Conservation (phyloP, 2,797 vertebrate species). For the Telmatherina bonti region DNA sequence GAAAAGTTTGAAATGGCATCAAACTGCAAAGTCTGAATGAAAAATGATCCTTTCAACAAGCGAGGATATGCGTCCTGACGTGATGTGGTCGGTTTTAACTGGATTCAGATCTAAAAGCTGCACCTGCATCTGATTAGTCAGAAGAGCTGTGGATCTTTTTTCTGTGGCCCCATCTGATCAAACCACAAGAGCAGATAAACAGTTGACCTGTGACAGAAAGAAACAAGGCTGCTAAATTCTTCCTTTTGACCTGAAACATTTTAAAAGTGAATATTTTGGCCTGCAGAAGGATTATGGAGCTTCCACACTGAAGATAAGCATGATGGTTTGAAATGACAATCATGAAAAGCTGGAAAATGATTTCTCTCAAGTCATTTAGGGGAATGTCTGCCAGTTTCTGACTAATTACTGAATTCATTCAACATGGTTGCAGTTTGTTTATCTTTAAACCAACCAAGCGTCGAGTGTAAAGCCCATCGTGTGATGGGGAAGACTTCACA, state of each 20-base stretch:
- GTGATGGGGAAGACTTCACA: neutral
- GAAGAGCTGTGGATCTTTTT: too few relatives aligned
- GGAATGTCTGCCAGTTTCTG: slow-evolving; percentile 7
- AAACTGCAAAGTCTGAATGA: too few relatives aligned
- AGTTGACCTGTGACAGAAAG: too few relatives aligned
- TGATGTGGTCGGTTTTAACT: too few relatives aligned
- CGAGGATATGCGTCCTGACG: too few relatives aligned
- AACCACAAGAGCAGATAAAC: neutral
- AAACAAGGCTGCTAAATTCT: too few relatives aligned
- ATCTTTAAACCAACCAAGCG: slow-evolving; percentile 20
- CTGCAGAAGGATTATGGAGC: slow-evolving; percentile 15
- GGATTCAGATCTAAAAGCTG: too few relatives aligned
- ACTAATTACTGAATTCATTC: slow-evolving; percentile 19
- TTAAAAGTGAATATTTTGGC: slow-evolving; percentile 14
- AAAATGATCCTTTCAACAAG: too few relatives aligned
- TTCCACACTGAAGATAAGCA: neutral
- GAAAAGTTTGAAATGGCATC: too few relatives aligned
- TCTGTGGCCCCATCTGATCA: neutral
- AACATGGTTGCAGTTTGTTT: neutral
- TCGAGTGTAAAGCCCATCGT: neutral
- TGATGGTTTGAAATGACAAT: slow-evolving; percentile 20
- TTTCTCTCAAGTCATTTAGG: neutral
- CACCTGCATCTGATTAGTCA: too few relatives aligned
- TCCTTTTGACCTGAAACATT: slow-evolving; percentile 1
- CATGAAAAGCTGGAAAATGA: slow-evolving; percentile 5